Base-by-base conservation (phyloP, 2,888 invertebrate species). In the Amblyteles armatorius region DNA sequence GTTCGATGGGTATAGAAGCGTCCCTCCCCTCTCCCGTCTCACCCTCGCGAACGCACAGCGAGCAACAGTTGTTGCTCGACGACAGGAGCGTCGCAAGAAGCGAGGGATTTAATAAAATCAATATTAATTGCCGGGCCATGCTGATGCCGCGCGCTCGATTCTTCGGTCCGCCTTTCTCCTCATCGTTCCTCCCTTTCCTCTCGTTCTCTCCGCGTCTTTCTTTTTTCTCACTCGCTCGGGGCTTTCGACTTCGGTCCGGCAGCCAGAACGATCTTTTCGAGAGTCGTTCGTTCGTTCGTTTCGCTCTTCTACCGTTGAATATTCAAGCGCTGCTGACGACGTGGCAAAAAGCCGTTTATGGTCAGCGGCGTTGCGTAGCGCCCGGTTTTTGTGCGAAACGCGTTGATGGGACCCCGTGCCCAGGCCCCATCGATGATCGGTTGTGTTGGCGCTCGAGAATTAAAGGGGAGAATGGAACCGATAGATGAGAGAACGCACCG, bases 271-370 rank as follows among this genome's bases (percentile, higher is more conserved):
- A 73, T 82, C 85, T 79, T 73, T 65, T 55, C 69, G 57, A 72
- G 52, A 72, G 72, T 72, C 76, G 63, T 78, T 60, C 76, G 67
- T 71, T 78, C 71, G 60, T 79, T 79, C 77, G 82, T 78, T 78
- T 82, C 80, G 77, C 82, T 77, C 77, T 63, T 77, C 72, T 55
- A 63, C 80, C 85, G 91, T 92, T 93, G 93, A 92, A 93, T 93
- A 93, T 93, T 93, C 93, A 93, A 92, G 90, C 87, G 90, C 74
- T 80, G 73, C 83, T 73, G 85, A 80, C 77, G 77, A 80, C 57
- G 79, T 82, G 83, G 88, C 90, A 93, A 93, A 93, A 93, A 93
- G 92, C 91, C 90, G 92, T 92, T 92, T 92, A 92, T 91, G 90
- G 91, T 87, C 85, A 85, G 79, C 89, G 88, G 84, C 88, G 89